Conservation (phyloP, 1,140 invertebrate species). For the Acromyrmex heyeri region DNA sequence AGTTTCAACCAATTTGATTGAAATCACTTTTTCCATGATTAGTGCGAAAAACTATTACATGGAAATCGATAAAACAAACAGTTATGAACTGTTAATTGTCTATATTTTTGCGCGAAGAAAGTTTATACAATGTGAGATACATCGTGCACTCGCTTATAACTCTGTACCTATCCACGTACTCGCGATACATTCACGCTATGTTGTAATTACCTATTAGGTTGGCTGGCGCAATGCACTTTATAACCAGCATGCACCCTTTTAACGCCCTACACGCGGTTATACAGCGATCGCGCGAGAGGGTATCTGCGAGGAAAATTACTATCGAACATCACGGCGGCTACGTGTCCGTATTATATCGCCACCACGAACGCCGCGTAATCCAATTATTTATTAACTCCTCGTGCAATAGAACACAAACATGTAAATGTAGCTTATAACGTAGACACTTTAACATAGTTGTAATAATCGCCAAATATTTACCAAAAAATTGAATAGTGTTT, state of each 20-base stretch:
- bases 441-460: not conserved
- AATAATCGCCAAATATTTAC: constrained; percentile 16
- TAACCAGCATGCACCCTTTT: constrained; percentile 67
- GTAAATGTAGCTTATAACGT: constrained; percentile 26
- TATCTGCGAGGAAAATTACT: constrained; percentile 67
- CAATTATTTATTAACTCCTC: constrained; percentile 69
- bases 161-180: not conserved
- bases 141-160: constrained; percentile 15
- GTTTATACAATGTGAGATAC: constrained; percentile 40
- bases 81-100: constrained; percentile 23
- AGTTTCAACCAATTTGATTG: no score
- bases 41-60: no score
- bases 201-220: constrained; percentile 71
- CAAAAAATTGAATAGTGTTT: not conserved
- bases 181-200: constrained; percentile 27
- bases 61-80: not conserved
- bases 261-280: constrained; percentile 39
- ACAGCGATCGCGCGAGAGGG: constrained; percentile 1
- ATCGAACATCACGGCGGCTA: constrained; percentile 61
- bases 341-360: constrained; percentile 61
- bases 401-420: constrained; percentile 15
- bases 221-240: constrained; percentile 61
- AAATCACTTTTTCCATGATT: not conserved
- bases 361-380: constrained; percentile 20
- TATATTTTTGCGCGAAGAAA: constrained; percentile 26